Evolutionary conservation across 1,140 invertebrate species (phyloP).

Genomic region (Chelonus insularis): DNA sequence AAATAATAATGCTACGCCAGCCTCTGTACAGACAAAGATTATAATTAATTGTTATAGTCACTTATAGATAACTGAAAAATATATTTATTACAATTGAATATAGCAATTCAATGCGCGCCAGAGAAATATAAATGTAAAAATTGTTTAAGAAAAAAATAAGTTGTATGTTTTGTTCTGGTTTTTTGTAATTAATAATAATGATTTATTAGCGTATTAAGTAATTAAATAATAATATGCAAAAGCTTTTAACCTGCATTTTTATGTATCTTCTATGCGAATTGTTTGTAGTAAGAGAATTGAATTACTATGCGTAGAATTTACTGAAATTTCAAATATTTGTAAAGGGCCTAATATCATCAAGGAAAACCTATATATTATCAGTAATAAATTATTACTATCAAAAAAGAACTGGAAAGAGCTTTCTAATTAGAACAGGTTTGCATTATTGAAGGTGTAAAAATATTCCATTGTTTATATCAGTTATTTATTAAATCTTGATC

Average conservation of each 20-base stretch:
- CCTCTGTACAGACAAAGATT: conserved; percentile 27
- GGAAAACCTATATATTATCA: not conserved
- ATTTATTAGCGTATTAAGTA: too few relatives aligned
- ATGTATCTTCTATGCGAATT: not conserved
- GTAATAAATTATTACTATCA: not conserved
- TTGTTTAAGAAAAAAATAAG: too few relatives aligned
- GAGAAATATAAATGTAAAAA: too few relatives aligned
- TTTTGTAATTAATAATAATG: too few relatives aligned
- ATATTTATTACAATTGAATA: not conserved
- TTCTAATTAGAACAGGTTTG: not conserved
- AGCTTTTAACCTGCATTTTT: too few relatives aligned
- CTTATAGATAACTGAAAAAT: not conserved
- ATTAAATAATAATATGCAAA: too few relatives aligned
- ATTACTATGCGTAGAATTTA: too few relatives aligned
- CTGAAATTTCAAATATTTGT: not conserved
- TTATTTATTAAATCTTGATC: conserved; percentile 7
- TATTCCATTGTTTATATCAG: not conserved
- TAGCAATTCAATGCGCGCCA: too few relatives aligned
- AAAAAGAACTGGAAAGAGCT: not conserved
- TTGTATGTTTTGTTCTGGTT: too few relatives aligned
- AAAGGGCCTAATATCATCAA: conserved; percentile 17
- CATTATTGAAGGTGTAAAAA: not conserved
- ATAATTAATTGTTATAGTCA: conserved; percentile 17
- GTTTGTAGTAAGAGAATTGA: not conserved
- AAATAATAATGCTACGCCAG: conserved; percentile 18